These are phyloP conservation scores for Microtus montanus DNA, from an alignment of 2,113 vertebrate species.

Conservation along the genomic window DNA sequence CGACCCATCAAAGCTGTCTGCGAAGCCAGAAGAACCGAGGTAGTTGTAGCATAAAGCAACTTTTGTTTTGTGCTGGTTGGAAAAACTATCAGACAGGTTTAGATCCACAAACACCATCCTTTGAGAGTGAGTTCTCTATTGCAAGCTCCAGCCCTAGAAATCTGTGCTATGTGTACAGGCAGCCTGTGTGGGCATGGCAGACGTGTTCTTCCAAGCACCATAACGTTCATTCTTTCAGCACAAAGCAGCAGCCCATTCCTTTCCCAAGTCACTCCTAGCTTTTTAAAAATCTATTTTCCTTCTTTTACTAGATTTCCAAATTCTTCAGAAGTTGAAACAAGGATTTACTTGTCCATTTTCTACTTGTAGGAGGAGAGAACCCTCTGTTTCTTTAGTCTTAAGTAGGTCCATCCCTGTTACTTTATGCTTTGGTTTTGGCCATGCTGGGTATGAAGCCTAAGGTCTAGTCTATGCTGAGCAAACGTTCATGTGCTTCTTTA, in stretches of 20 bases:
- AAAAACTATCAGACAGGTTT: not conserved
- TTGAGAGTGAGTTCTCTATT: not conserved
- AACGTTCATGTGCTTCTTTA: not conserved
- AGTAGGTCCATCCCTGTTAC: not conserved
- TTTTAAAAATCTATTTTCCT: not conserved
- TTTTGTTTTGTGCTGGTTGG: not conserved
- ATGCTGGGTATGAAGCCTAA: not conserved
- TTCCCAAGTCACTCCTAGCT: not conserved
- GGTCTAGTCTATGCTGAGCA: not conserved
- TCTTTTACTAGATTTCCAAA: not conserved
- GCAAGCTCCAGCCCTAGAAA: not conserved
- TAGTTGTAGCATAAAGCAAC: not conserved
- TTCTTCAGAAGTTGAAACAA: not conserved
- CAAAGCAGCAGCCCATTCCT: not conserved
- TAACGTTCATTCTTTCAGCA: not conserved
- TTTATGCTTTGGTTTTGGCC: not conserved
- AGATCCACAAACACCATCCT: not conserved
- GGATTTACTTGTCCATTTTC: not conserved
- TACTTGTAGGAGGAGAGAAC: not conserved
- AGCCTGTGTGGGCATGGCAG: not conserved
- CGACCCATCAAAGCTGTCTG: not conserved
- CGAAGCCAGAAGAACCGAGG: not conserved
- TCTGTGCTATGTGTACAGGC: not conserved
- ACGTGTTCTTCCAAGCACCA: not conserved
- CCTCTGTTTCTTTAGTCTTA: not conserved